Conservation (phyloP, 2,113 vertebrate species). For the Brachypodius melanocephalos region DNA sequence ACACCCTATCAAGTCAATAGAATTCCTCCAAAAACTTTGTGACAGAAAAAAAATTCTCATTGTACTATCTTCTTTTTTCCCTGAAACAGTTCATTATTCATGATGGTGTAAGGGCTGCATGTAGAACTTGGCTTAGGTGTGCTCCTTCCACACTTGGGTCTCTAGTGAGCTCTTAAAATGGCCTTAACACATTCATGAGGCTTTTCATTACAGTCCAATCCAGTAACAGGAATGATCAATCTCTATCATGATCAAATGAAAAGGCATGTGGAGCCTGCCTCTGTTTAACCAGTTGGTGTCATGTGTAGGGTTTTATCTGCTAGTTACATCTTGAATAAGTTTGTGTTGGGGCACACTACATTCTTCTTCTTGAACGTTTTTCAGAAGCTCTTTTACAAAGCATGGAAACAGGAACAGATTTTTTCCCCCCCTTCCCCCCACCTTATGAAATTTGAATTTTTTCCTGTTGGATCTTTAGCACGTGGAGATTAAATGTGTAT, state of each 20-base stretch:
- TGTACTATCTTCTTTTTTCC: conserved; percentile 21
- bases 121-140: conserved; percentile 48
- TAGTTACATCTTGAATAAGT: conserved; percentile 75
- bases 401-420: conserved; percentile 61
- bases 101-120: conserved; percentile 19
- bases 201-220: conserved; percentile 71
- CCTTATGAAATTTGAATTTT: conserved; percentile 50
- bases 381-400: conserved; percentile 62
- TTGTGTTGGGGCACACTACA: conserved; percentile 47
- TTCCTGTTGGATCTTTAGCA: neutral
- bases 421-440: neutral
- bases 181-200: conserved; percentile 70
- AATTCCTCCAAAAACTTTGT: conserved; percentile 19
- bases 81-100: conserved; percentile 67
- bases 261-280: conserved; percentile 40
- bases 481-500: conserved; percentile 19
- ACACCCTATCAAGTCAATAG: conserved; percentile 27
- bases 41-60: conserved; percentile 30
- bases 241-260: conserved; percentile 68
- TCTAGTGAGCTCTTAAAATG: conserved; percentile 72
- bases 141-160: conserved; percentile 68
- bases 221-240: conserved; percentile 71
- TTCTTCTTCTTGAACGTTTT: conserved; percentile 60
- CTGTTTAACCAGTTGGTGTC: conserved; percentile 53
- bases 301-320: conserved; percentile 50